These are phyloP conservation scores for Pipra filicauda DNA, from an alignment of 2,113 vertebrate genomes.

Conservation along the genomic window DNA sequence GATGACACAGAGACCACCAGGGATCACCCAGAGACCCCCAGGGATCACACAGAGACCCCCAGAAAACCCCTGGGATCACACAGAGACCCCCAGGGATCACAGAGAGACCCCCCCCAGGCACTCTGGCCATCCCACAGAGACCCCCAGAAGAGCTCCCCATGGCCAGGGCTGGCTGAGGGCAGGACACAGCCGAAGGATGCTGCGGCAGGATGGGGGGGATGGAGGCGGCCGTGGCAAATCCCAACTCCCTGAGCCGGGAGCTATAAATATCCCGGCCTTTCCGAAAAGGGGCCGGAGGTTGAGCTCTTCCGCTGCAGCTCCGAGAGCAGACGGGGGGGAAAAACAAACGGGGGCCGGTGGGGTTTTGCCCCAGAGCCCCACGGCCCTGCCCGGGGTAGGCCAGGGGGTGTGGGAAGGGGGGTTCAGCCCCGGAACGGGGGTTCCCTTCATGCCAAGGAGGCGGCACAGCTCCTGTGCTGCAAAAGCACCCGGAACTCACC, in stretches of 20 bases:
- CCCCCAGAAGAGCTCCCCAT: rapidly evolving
- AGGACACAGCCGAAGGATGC: background rate
- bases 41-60: background rate
- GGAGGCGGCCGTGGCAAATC: background rate
- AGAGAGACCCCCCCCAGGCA: background rate
- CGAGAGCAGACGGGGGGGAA: background rate
- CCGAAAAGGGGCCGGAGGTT: conserved; percentile 20
- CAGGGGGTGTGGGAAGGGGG: background rate
- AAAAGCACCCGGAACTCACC: background rate
- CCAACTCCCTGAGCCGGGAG: background rate
- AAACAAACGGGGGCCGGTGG: background rate
- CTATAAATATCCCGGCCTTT: conserved; percentile 39
- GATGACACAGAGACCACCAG: no score
- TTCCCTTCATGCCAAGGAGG: rapidly evolving
- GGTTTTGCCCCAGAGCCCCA: background rate
- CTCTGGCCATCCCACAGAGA: background rate
- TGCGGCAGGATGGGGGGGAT: background rate
- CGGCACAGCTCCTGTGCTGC: rapidly evolving
- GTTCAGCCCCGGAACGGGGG: background rate
- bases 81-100: rapidly evolving
- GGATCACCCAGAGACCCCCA: background rate
- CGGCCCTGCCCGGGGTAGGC: rapidly evolving
- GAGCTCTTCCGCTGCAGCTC: conserved; percentile 3
- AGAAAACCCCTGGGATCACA: rapidly evolving
- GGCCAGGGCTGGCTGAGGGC: background rate